These are phyloP conservation scores for Argynnis bischoffii DNA, from an alignment of 2,888 invertebrate species.

Conservation along the genomic window DNA sequence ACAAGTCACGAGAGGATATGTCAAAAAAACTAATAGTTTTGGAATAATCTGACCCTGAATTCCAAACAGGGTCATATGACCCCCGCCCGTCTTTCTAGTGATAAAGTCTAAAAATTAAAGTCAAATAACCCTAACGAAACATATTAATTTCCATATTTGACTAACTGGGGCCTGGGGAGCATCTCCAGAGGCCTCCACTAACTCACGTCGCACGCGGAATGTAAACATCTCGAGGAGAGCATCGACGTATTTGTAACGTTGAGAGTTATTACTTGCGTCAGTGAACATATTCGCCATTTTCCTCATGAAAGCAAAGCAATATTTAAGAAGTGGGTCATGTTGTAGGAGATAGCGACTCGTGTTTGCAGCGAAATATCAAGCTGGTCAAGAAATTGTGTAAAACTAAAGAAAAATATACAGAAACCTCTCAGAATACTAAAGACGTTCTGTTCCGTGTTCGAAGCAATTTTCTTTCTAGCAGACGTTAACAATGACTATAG, in stretches of 20 bases:
- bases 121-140: too few relatives aligned
- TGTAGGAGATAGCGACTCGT: slow-evolving; percentile 15
- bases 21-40: too few relatives aligned
- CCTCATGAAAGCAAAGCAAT: slow-evolving; percentile 32
- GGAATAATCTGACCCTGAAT: too few relatives aligned
- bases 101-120: too few relatives aligned
- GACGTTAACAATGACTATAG: neutral
- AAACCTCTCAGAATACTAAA: slow-evolving; percentile 8
- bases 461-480: neutral
- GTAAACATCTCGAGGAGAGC: slow-evolving; percentile 15
- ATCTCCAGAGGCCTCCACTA: too few relatives aligned
- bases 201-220: neutral
- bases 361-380: neutral
- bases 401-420: neutral
- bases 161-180: too few relatives aligned
- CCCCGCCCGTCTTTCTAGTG: too few relatives aligned
- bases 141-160: too few relatives aligned
- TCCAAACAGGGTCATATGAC: too few relatives aligned
- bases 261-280: slow-evolving; percentile 40
- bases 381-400: slow-evolving; percentile 4
- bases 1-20: too few relatives aligned
- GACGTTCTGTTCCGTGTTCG: neutral
- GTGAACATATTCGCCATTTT: slow-evolving; percentile 40
- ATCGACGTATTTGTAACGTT: slow-evolving; percentile 24
- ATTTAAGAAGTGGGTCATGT: slow-evolving; percentile 23